A percentile compares a stretch with the other conserved stretches of the same genome.
These are phyloP conservation scores for Aphyosemion australe DNA, from an alignment of 2,113 vertebrate genomes.

Conservation along the genomic window DNA sequence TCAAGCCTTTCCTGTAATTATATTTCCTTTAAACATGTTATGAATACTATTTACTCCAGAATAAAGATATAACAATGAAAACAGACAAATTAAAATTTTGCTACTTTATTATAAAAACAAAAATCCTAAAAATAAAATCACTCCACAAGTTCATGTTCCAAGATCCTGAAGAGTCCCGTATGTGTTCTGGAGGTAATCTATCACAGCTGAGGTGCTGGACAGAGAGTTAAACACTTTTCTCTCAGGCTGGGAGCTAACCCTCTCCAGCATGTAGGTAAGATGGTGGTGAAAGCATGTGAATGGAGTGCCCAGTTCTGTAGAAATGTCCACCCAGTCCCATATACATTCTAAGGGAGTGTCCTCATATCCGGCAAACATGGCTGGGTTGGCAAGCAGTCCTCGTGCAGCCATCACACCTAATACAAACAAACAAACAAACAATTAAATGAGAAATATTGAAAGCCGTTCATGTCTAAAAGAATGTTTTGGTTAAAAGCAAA, in stretches of 20 bases:
- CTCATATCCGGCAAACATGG: constrained; percentile 93
- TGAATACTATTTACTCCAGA: neutral
- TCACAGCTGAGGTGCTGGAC: constrained; percentile 92
- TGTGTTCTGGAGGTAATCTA: constrained; percentile 89
- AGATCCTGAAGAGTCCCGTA: constrained; percentile 75
- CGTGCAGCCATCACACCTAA: constrained; percentile 94
- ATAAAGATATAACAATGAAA: neutral
- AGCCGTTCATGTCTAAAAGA: too few species aligned
- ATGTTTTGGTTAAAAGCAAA: constrained; percentile 3
- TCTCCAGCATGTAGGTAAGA: constrained; percentile 98
- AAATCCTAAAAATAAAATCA: constrained; percentile 12
- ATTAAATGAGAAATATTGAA: neutral
- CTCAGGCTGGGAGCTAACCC: constrained; percentile 92
- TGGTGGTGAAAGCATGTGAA: constrained; percentile 97
- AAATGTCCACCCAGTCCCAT: constrained; percentile 94
- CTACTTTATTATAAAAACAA: constrained; percentile 38
- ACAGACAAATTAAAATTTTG: neutral
- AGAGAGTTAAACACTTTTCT: constrained; percentile 92
- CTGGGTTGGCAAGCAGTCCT: constrained; percentile 92
- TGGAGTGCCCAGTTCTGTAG: constrained; percentile 90
- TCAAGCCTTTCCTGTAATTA: too few species aligned
- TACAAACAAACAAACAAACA: neutral
- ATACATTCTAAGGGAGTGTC: constrained; percentile 92
- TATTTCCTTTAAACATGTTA: too few species aligned
- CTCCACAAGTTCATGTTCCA: constrained; percentile 10